Evolutionary conservation across 2,113 vertebrate genomes (phyloP), one percentile per base, ranked within the genome.

Genomic region (Corythornis vintsioides): DNA sequence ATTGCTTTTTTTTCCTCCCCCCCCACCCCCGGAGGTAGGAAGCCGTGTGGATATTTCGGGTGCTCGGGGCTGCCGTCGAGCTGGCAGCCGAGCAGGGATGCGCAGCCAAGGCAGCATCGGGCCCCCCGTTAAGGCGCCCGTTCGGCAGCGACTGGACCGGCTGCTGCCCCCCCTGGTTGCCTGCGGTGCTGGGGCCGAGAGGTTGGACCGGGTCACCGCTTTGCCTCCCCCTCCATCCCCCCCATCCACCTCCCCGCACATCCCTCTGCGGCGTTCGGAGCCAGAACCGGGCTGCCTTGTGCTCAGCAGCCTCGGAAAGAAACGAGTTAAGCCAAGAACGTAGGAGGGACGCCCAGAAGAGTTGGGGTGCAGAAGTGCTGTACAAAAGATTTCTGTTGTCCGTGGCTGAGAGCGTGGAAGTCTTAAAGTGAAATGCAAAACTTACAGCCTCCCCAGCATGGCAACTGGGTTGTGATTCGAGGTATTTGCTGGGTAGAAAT

Each of bases 401-500:
- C 90, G 84, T 69, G 92, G 88, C 88, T 86, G 88, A 61, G 83
- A 90, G 81, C 78, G 21, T 76, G 87, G 35, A 90, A 90, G 89
- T 73, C 96, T 96, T 96, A 96, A 96, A 96, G 96, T 83, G 94
- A 95, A 96, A 96, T 88, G 84, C 94, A 93, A 93, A 96, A 96
- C 85, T 95, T 92, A 9, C 38, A 86, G 42, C 38, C 6, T 93
- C 93, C 91, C 88, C 83, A 95, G 90, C 83, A 94, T 94, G 77
- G 92, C 88, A 93, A 95, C 95, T 95, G 57, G 88, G 24, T 86
- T 94, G 88, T 80, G 92, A 83, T 94, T 95, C 87, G 77, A 93
- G 92, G 87, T 92, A 95, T 95, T 95, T 94, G 91, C 64, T 74
- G 72, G 77, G 15, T 75, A 95, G 94, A 73, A 80, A 81, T 71